Conservation (phyloP, 2,797 vertebrate species). For the Anomalospiza imberbis region DNA sequence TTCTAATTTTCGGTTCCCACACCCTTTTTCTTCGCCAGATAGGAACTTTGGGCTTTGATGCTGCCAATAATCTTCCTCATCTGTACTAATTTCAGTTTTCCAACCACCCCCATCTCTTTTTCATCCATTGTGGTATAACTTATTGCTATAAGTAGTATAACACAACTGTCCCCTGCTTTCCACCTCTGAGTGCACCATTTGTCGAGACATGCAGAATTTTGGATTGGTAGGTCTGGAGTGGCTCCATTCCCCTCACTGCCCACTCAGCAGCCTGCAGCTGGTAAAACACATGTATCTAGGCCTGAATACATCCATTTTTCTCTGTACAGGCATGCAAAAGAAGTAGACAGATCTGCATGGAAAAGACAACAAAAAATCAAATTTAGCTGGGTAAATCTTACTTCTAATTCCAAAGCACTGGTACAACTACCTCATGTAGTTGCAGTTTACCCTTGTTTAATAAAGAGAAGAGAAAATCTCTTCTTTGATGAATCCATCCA, state of each 20-base stretch:
- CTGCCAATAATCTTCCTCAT: background rate
- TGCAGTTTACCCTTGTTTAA: background rate
- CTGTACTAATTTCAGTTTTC: background rate
- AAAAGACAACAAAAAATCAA: background rate
- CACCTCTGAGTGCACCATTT: background rate
- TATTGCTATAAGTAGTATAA: background rate
- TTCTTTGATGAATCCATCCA: background rate
- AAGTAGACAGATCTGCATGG: rapidly evolving
- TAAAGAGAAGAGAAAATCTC: background rate
- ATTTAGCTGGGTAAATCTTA: background rate
- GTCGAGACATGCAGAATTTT: background rate
- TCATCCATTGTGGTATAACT: background rate
- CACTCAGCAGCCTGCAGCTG: background rate
- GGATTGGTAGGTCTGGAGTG: background rate
- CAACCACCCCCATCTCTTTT: background rate
- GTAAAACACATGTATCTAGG: background rate
- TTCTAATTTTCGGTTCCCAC: background rate
- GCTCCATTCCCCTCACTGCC: background rate
- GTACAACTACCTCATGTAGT: background rate
- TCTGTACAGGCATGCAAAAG: background rate
- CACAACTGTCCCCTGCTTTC: background rate
- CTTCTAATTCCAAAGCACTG: background rate
- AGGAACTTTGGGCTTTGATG: background rate
- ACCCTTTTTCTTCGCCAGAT: background rate
- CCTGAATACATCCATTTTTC: background rate